A percentile compares a stretch with the other conserved stretches of the same genome.
phyloP scores from a whole-genome alignment of 2,797 vertebrate species.

The Mormyrus hasselquistii region DNA sequence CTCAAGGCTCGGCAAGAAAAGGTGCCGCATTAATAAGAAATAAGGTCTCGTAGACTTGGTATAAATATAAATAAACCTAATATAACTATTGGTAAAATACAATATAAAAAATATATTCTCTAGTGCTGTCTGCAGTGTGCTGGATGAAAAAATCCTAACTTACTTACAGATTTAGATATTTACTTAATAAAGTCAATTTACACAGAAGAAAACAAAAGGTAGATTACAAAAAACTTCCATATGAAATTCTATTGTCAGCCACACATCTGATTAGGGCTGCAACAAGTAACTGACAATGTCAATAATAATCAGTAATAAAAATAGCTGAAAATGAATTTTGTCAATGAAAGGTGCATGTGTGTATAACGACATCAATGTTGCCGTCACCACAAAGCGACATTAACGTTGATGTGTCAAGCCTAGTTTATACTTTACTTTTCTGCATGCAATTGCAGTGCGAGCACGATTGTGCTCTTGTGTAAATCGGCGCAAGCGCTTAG shows the following conservation, averaged over 20 bases:
- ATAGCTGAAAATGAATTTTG: neutral
- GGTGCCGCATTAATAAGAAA: no score
- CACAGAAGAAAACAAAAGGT: neutral
- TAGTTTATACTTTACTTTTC: neutral
- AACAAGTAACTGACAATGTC: neutral
- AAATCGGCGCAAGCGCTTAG: neutral
- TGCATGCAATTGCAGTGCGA: neutral
- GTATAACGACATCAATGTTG: neutral
- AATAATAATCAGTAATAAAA: neutral
- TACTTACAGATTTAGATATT: no score
- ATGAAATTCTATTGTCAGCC: neutral
- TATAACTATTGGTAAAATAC: no score
- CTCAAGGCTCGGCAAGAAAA: no score
- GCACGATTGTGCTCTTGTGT: neutral
- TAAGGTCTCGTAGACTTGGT: no score
- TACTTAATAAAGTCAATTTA: no score
- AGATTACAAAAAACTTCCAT: neutral
- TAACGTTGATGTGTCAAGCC: neutral
- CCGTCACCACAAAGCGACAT: neutral
- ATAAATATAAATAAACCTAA: no score
- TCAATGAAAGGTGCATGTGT: neutral
- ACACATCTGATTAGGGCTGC: neutral
- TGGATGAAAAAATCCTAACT: no score
- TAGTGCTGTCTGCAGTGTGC: no score
- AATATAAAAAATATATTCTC: no score